A percentile compares a stretch with the other conserved stretches of the same genome.
Conservation (phyloP, 2,113 vertebrate genomes). For the Stigmatopora argus region DNA sequence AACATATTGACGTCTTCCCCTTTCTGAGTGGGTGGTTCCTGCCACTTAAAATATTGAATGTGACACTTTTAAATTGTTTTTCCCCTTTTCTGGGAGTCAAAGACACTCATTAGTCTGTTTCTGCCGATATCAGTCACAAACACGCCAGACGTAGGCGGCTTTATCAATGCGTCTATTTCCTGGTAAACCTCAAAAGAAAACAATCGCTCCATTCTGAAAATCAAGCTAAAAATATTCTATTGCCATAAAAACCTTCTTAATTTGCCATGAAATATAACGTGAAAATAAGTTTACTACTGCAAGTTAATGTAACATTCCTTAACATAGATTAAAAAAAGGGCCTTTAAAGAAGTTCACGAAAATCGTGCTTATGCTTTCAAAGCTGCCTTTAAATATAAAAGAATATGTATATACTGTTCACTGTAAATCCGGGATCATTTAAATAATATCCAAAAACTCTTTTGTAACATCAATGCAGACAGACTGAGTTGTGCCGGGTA, state of each 20-base stretch:
- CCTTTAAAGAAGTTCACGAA: not conserved
- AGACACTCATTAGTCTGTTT: constrained; percentile 22
- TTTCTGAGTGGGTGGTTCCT: constrained; percentile 7
- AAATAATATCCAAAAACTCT: not conserved
- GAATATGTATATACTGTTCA: too few species aligned
- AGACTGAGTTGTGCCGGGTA: not conserved
- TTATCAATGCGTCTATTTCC: not conserved
- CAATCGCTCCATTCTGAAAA: not conserved
- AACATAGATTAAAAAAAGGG: not conserved
- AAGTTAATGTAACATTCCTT: not conserved
- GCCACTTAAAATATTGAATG: constrained; percentile 22
- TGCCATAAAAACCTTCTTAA: not conserved
- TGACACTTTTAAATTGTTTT: constrained; percentile 27
- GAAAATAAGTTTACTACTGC: not conserved
- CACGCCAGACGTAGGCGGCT: constrained; percentile 27
- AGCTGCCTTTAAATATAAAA: too few species aligned
- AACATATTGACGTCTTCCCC: not conserved
- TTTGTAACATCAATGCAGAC: not conserved
- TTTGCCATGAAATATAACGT: not conserved
- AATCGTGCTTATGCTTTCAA: too few species aligned
- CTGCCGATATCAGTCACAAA: constrained; percentile 18
- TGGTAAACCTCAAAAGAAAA: not conserved
- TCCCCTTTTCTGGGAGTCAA: constrained; percentile 5
- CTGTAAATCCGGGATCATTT: too few species aligned
- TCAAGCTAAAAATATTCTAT: not conserved